Evolutionary conservation across 2,113 vertebrate species (phyloP).

Genomic region (Myotis davidii): DNA sequence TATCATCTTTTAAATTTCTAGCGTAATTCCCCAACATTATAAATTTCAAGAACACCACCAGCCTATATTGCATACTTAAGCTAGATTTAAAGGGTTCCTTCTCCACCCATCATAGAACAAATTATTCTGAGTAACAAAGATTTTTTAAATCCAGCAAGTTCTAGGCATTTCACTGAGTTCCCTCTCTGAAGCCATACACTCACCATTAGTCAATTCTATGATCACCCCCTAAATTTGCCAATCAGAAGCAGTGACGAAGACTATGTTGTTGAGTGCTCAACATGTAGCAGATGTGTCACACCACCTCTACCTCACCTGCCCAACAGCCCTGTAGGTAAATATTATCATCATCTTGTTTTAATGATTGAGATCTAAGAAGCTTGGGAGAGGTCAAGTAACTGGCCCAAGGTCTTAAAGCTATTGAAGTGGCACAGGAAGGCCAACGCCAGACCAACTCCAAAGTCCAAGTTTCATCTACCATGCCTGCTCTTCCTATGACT

Average conservation of each 20-base stretch:
- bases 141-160: conserved; percentile 24
- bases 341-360: neutral
- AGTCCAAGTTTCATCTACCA: neutral
- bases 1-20: conserved; percentile 54
- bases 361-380: neutral
- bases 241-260: neutral
- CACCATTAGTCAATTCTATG: neutral
- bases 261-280: neutral
- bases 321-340: neutral
- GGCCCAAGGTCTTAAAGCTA: neutral
- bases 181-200: neutral
- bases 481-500: neutral
- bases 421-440: neutral
- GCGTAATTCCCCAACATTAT: conserved; percentile 20
- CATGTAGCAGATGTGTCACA: neutral
- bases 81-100: neutral
- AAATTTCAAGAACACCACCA: conserved; percentile 14
- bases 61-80: neutral
- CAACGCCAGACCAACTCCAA: neutral
- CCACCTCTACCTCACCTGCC: neutral
- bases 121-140: conserved; percentile 25
- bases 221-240: neutral
- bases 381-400: neutral
- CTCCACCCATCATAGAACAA: neutral
- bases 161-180: neutral